Evolutionary conservation across 2,797 vertebrate genomes (phyloP).

Genomic region (Babyrousa celebensis): DNA sequence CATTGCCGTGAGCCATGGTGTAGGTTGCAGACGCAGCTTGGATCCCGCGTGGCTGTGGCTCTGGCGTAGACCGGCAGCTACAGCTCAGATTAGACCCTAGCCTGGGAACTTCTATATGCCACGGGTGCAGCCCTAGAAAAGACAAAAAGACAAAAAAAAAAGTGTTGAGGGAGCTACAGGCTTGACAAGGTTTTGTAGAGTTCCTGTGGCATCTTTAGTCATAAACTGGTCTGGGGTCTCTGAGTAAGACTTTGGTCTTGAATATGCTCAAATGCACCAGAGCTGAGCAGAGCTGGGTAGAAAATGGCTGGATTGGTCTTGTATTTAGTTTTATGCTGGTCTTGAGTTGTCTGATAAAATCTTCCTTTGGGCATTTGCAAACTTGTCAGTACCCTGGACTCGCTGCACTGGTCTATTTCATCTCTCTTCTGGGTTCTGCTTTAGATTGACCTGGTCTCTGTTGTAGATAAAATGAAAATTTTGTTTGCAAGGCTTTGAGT

Average conservation of each 20-base stretch:
- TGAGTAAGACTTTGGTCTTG: not conserved
- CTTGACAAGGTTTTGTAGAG: not conserved
- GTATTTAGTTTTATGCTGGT: not conserved
- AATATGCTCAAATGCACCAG: not conserved
- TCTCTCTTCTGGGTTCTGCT: not conserved
- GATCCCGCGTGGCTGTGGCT: no score
- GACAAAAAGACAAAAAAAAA: not conserved
- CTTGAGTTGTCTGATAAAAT: not conserved
- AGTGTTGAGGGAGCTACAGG: not conserved
- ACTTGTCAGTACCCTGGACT: not conserved
- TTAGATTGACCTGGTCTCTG: not conserved
- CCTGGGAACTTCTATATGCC: no score
- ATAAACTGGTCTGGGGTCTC: constrained; percentile 4
- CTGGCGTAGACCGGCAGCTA: no score
- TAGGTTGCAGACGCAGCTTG: no score
- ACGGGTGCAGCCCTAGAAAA: no score
- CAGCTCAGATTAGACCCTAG: no score
- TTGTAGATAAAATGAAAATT: constrained; percentile 16
- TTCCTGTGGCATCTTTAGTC: constrained; percentile 9
- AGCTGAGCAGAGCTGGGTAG: not conserved
- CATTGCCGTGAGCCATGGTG: no score
- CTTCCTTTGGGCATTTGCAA: not conserved
- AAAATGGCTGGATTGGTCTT: not conserved
- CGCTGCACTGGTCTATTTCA: not conserved
- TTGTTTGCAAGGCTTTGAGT: not conserved